Base-by-base conservation (phyloP, 2,888 invertebrate genomes). In the Rhogogaster chlorosoma region DNA sequence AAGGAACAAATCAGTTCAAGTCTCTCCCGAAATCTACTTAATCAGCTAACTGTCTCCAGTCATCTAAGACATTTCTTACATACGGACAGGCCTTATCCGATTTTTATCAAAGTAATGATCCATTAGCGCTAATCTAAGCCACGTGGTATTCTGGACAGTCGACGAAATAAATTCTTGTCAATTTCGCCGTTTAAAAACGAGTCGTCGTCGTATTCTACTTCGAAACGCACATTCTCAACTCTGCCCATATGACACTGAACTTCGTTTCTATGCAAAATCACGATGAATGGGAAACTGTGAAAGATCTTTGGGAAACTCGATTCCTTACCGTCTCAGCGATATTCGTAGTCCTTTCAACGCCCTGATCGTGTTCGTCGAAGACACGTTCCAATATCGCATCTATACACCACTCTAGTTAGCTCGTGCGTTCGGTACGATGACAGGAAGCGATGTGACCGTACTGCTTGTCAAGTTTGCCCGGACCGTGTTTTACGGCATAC, bases 401-500 rank as follows among this genome's bases (percentile, higher is more conserved):
- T 2, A 26, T 61, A 10, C 22, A 61, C 26, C 22, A 61, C 26
- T 22, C 26, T 2, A 12, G 3, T 26, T 4, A 61, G 10, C 22
- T 61, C 7, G 10, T 61, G 22, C 9, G 10, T 61, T 26, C 10
- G 26, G 26, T 61, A 61, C 61, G 61, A 4, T 61, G 70, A 32
- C 36, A 36, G 18, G 18, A 12, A n/a, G 36, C 70, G 70, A 9
- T 29, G 12, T 70, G 18, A 61, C 9, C 61, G 61, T 61, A 22
- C 70, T 70, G 70, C n/a, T n/a, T 29, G 70, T 36, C 70, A 70
- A 36, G 70, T 70, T 70, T 36, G 18, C 61, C 61, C 10, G 26
- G 18, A 9, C n/a, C 32, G 70, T 29, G 70, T 36, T 36, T 36
- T n/a, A 36, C 70, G 2, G 15, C 26, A 70, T 32, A 32, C 36